Base-by-base conservation (phyloP, 2,888 invertebrate species). In the Osmoderma eremita region DNA sequence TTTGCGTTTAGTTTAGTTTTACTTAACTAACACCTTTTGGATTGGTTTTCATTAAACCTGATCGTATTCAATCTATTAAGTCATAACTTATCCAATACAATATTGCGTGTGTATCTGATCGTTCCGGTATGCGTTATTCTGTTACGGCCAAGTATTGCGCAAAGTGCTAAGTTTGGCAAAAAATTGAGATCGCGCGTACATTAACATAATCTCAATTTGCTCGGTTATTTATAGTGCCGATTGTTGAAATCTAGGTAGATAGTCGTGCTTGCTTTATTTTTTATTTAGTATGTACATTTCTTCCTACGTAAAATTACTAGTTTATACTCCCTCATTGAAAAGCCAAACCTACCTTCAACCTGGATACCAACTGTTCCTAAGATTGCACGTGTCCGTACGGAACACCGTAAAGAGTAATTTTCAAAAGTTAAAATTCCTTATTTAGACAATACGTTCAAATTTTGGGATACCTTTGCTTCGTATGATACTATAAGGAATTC, bases 71-170 rank as follows among this genome's bases (percentile, higher is more conserved):
- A 41, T 41, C 41, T 48, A 56, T 20, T 56, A 13, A 20, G 13
- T 22, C 18, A 39, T 56, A 20, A 22, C 15, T 22, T 41, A 20
- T 54, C n/a, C 22, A 39, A 6, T 13, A 41, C 39, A 20, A 41
- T 56, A 56, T 56, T 10, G 39, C 22, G 39, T 56, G 12, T n/a
- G n/a, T n/a, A n/a, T 39, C 20, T n/a, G 18, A 41, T 39, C 17
- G 17, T 30, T 30, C 58, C 30, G 45, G 36, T 30, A 38, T 17
- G 10, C 15, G 38, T 12, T 38, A 12, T 12, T n/a, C n/a, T 38
- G 8, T 48, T 45, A 45, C 30, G 45, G 58, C 58, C 58, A 61
- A 61, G 42, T 61, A 61, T 61, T 61, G 58, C 58, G 58, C 58
- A 61, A 61, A 61, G 58, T 17, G 5, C 53, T 36, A 53, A 61